Percentiles rank a stretch among this genome's conserved stretches.
Conservation (phyloP, 2,113 vertebrate species). For the Cranoglanis bouderius region DNA sequence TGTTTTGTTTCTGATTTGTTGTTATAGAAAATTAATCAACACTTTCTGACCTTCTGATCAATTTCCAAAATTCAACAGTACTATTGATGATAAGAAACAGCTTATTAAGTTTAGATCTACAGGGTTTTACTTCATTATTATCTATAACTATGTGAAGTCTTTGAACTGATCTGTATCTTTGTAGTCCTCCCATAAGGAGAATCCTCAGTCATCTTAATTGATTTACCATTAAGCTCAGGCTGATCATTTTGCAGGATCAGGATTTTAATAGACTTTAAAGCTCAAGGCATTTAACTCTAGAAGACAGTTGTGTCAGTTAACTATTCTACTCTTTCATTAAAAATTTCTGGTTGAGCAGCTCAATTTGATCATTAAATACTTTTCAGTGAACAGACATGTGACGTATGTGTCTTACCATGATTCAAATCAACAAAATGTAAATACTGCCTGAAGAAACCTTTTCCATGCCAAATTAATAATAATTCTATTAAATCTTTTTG, state of each 20-base stretch:
- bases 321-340: slow-evolving; percentile 27
- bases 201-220: slow-evolving; percentile 45
- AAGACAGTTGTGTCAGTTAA: slow-evolving; percentile 16
- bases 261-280: slow-evolving; percentile 50
- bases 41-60: neutral
- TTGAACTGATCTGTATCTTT: neutral
- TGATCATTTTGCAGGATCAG: slow-evolving; percentile 51
- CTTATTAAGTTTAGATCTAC: neutral
- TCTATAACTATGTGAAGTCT: neutral
- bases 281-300: slow-evolving; percentile 28
- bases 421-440: neutral
- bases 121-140: neutral
- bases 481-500: too few species aligned
- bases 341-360: neutral
- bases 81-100: neutral
- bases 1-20: too few species aligned
- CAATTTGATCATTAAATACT: slow-evolving; percentile 21
- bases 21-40: neutral
- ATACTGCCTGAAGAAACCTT: neutral
- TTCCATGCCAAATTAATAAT: too few species aligned
- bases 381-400: neutral
- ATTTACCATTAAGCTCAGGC: slow-evolving; percentile 45
- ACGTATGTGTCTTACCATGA: neutral
- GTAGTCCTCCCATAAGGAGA: slow-evolving; percentile 15
- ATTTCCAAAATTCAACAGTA: neutral